A percentile compares a stretch with the other conserved stretches of the same genome.
Conservation (phyloP, 2,113 vertebrate species). For the Dunckerocampus dactyliophorus region DNA sequence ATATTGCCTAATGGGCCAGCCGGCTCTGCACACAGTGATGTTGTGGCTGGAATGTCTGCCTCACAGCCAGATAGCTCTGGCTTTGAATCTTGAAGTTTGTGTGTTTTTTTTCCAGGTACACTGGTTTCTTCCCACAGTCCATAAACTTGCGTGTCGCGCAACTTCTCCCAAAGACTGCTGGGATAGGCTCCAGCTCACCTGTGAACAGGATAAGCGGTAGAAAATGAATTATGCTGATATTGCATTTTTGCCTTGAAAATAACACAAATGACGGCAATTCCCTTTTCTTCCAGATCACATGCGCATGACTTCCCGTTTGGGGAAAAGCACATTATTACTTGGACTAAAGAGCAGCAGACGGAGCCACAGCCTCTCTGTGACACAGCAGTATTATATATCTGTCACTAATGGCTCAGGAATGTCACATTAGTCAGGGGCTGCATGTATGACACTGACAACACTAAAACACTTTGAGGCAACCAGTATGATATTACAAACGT, state of each 20-base stretch:
- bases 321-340: conserved; percentile 45
- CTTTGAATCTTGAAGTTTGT: too few relatives aligned
- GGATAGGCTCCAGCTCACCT: too few relatives aligned
- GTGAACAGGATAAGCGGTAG: too few relatives aligned
- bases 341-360: conserved; percentile 33
- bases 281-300: conserved; percentile 32
- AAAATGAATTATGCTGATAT: background rate
- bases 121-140: too few relatives aligned
- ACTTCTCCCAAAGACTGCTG: too few relatives aligned
- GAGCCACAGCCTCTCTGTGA: conserved; percentile 19
- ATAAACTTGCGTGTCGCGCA: too few relatives aligned
- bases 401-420: conserved; percentile 72
- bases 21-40: too few relatives aligned
- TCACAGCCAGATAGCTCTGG: too few relatives aligned
- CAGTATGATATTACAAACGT: conserved; percentile 57
- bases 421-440: conserved; percentile 67
- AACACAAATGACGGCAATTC: conserved; percentile 16
- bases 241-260: conserved; percentile 11
- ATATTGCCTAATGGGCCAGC: too few relatives aligned
- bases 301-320: conserved; percentile 44
- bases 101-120: too few relatives aligned
- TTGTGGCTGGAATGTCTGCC: too few relatives aligned
- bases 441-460: conserved; percentile 57
- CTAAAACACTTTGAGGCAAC: conserved; percentile 62
- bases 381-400: conserved; percentile 59